Base-by-base conservation (phyloP, 2,113 vertebrate species). In the Mirounga angustirostris region DNA sequence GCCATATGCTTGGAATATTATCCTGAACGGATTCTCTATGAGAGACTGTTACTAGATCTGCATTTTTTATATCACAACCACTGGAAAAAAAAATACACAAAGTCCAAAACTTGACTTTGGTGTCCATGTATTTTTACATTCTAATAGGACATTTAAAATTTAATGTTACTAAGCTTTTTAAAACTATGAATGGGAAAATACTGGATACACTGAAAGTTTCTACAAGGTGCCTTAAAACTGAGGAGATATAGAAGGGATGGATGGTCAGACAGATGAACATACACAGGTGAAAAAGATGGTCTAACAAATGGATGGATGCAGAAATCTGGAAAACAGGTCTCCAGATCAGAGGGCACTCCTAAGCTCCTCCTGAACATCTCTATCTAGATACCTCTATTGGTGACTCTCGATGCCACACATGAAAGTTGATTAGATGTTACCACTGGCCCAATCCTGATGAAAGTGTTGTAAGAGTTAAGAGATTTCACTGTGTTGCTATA, bases 151-250 rank as follows among this genome's bases (percentile, higher is more conserved):
- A 63, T 5, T 79, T 71, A 63, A 84, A 79, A 83, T 79, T 56
- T 79, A 79, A 63, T 40, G 26, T 91, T 33, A 59, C n/a, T 74
- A 92, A 59, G 7, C 18, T 81, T 81, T 91, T 89, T 81, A 13
- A 65, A 96, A 89, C 5, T 91, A 83, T 46, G 52, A 76, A 89
- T 43, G 52, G n/a, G 40, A 69, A 97, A 94, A 81, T 89, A 96
- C 8, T 24, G 71, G 46, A 79, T 73, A 74, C 4, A 91, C 1
- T 85, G 7, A 85, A 85, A 94, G 33, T 74, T 43, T 94, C 71
- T 80, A 92, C 59, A 78, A 79, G 16, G 9, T 58, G 16, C 2
- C 58, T 88, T 95, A 96, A 93, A 93, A 89, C 54, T 84, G 74
- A 16, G 28, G 54, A 50, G 22, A 61, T 10, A 61, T 7, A 43